Base-by-base conservation (phyloP, 2,113 vertebrate species). In the Andinoacara biseriatus region DNA sequence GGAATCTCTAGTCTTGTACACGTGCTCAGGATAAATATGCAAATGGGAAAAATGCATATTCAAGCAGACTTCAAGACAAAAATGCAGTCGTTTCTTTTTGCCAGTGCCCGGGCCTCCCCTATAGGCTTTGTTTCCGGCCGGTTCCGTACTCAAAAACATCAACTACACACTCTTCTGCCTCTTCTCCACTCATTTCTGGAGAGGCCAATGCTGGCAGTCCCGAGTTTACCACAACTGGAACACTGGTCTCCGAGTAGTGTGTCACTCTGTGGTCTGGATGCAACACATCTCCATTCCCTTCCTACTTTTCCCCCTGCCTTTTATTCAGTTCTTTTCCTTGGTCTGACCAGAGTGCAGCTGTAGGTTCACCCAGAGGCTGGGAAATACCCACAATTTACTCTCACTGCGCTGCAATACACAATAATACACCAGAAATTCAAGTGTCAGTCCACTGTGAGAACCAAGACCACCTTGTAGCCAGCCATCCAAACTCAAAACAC, bases 291-390 rank as follows among this genome's bases (percentile, higher is more conserved):
- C 67, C 24, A 5, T 46, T 91, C 87, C 79, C 78, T 85, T 58
- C 40, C 15, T 76, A 67, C 46, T 78, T 84, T 67, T 69, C 20
- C 67, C 38, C 58, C 22, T 61, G 54, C 52, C 22, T 89, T 84
- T 86, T 46, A 74, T 84, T 87, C 77, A 72, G 85, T 74, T 74
- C 22, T 57, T 26, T 74, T 78, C 80, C 85, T 62, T 18, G 10
- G 15, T 81, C 40, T 86, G 87, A 89, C 84, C 84, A 80, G 85
- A 85, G 61, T 72, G 17, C 60, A 82, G 84, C 82, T 78, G 77
- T 78, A 60, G 82, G 92, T 91, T 94, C 92, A 92, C 60, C 26
- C 58, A 87, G 81, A 93, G 92, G 92, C 91, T 83, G 89, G 90
- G 89, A 86, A 93, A 93, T 80, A 92, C 92, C 90, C 87, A 11